Evolutionary conservation across 2,113 vertebrate genomes (phyloP), one percentile per base, ranked within the genome.

Genomic region (Grammomys surdaster): DNA sequence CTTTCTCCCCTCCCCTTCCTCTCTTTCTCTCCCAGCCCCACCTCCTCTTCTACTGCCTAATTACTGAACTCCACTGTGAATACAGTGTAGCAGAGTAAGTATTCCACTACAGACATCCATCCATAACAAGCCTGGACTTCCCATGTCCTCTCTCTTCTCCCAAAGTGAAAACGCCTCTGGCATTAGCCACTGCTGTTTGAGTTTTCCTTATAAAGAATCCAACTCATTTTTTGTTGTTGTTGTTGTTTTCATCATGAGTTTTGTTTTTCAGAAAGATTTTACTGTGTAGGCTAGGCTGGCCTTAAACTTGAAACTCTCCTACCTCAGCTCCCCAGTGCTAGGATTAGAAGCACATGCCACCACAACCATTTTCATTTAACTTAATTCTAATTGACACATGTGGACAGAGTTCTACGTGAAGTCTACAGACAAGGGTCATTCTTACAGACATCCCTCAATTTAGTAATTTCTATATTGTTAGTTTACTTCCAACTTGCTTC

Each of bases 341-440:
- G 31, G 43, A 51, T 60, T 36, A 36, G 13, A 48, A 43, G 63
- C 65, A 36, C 13, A 46, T 24, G 31, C 43, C 65, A 51, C 46
- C 19, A 69, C 4, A 19, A 31, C 43, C 33, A 51, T 12, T 17
- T 51, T 90, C 46, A 40, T 82, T 60, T 19, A n/a, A 77, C 40
- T 17, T 72, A 76, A 87, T 72, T 77, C 26, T 81, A 65, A 54
- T 17, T 70, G 73, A 82, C 56, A 81, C 46, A 76, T 70, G 43
- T 70, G 36, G 40, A 67, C 82, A 63, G 43, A 90, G 80, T 33
- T 90, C 80, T 72, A 97, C 40, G 7, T 69, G 51, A 75, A 22
- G 67, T 95, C 24, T 93, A 28, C 19, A 75, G 88, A 93, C n/a
- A 76, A 87, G 46, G 60, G 92, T 19, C 75, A 6, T 91, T 69